phyloP scores from a whole-genome alignment of 1,140 invertebrate species.

The Latrodectus geometricus region DNA sequence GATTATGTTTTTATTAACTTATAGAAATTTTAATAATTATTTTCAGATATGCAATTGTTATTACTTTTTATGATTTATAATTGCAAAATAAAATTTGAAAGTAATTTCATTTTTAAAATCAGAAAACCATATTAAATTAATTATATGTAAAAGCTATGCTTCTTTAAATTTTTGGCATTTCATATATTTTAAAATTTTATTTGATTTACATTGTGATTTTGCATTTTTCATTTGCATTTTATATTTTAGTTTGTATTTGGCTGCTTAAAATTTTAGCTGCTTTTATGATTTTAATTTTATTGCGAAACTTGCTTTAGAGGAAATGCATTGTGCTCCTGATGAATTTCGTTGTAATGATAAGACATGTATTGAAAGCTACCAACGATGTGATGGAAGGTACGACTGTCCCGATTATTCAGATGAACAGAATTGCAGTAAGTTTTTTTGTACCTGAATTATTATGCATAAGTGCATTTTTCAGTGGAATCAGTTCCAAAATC shows the following conservation, averaged over 20 bases:
- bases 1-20: no score
- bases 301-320: constrained; percentile 52
- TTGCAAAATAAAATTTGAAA: no score
- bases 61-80: no score
- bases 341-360: constrained; percentile 65
- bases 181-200: no score
- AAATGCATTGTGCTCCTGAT: constrained; percentile 57
- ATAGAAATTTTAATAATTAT: no score
- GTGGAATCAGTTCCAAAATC: neutral
- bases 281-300: constrained; percentile 52
- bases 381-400: constrained; percentile 90
- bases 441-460: neutral
- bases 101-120: no score
- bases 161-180: no score
- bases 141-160: no score
- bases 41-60: no score
- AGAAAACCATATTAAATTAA: no score
- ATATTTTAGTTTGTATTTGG: neutral
- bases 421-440: constrained; percentile 66
- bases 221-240: no score
- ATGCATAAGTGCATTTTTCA: neutral
- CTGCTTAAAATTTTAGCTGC: constrained; percentile 20
- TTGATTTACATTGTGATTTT: no score
- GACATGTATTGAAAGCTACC: constrained; percentile 89
- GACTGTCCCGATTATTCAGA: constrained; percentile 74